Base-by-base conservation (phyloP, 2,113 vertebrate species). In the Osmerus eperlanus region DNA sequence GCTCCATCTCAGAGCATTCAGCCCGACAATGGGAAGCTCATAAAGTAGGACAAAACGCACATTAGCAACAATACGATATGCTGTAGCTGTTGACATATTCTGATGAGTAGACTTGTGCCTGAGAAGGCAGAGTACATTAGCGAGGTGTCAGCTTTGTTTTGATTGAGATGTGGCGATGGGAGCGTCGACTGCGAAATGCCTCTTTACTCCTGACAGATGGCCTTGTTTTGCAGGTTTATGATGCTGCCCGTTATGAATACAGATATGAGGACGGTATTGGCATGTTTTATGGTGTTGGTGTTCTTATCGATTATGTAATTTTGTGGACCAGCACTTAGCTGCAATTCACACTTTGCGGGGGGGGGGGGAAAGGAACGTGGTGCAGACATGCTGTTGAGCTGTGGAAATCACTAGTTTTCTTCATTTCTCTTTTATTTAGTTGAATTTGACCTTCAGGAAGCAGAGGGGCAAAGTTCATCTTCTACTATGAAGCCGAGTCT, bases 1-100 rank as follows among this genome's bases (percentile, higher is more conserved):
- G 68, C 78, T 81, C 74, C 77, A 85, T 79, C 82, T 77, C 75
- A 80, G 58, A 64, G 83, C 86, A 82, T 3, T 41, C 41, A 79
- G 81, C 70, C 23, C 29, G 36, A 5, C 68, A 68, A 60, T 32
- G 72, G 83, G 74, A 81, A 81, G 55, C 32, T 73, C 73, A 65
- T 47, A 41, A 86, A 77, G 61, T 64, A 32, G 59, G 14, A 74
- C 18, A n/a, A 72, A 54, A 74, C 55, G 47, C 4, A 15, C 65
- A 18, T 80, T 21, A 66, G 64, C 11, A 18, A 52, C 71, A 71
- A 28, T 77, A 73, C 65, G 72, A 77, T 78, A 71, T 85, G 64
- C 81, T 51, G 2, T 47, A 47, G 41, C 7, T 47, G 41, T 12
- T 47, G 29, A 78, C 68, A 61, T 52, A 8, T n/a, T 77, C 68